Percentiles rank a stretch among this genome's conserved stretches.
Evolutionary conservation across 2,113 vertebrate species (phyloP).

Genomic region (Tragelaphus strepsiceros): DNA sequence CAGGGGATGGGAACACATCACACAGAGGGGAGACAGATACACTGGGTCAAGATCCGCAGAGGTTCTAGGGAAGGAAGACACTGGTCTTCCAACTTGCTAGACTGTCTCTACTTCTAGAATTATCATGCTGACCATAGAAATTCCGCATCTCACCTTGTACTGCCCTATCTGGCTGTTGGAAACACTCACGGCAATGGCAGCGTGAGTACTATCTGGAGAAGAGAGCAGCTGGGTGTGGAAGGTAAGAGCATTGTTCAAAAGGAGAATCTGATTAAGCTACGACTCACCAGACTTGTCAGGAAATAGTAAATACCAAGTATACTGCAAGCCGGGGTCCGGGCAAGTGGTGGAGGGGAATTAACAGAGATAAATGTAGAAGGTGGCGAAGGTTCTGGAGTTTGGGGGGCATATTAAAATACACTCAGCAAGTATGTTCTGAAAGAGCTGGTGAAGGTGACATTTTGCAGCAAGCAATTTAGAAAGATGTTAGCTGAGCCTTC

Average conservation of each 20-base stretch:
- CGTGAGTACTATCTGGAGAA: background rate
- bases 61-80: background rate
- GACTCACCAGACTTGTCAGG: background rate
- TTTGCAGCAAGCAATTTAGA: background rate
- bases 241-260: background rate
- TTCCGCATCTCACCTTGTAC: background rate
- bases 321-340: background rate
- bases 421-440: background rate
- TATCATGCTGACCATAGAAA: background rate
- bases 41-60: background rate
- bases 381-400: background rate
- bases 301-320: background rate
- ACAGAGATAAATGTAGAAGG: background rate
- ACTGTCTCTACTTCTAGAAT: background rate
- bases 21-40: background rate
- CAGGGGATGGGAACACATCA: background rate
- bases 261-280: background rate
- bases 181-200: background rate
- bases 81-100: background rate
- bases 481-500: background rate
- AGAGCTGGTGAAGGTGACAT: background rate
- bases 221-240: background rate
- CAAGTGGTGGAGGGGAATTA: accelerated
- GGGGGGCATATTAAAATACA: background rate
- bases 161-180: background rate